A percentile compares a stretch with the other conserved stretches of the same genome.
phyloP scores from a whole-genome alignment of 2,113 vertebrate species.

The Erinaceus europaeus region DNA sequence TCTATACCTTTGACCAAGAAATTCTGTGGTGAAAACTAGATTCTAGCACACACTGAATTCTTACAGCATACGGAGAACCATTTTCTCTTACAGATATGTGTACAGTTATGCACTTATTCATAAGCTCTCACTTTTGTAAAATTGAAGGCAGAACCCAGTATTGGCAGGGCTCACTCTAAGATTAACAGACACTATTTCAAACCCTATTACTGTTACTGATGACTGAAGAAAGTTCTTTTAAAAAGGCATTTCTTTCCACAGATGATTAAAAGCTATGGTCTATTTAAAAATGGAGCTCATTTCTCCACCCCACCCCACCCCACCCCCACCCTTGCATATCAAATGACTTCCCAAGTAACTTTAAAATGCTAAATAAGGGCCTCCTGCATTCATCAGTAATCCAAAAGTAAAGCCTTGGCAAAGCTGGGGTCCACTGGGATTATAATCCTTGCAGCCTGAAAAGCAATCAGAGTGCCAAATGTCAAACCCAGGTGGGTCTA shows the following conservation, averaged over 20 bases:
- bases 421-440: background rate
- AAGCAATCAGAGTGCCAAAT: constrained; percentile 31
- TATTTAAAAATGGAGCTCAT: constrained; percentile 34
- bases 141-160: background rate
- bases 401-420: constrained; percentile 45
- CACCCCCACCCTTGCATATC: background rate
- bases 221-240: background rate
- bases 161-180: background rate
- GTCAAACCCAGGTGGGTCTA: constrained; percentile 36
- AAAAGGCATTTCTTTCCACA: constrained; percentile 8
- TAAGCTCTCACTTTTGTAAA: background rate
- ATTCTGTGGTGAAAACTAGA: background rate
- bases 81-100: background rate
- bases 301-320: no score
- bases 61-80: background rate
- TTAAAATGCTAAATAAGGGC: constrained; percentile 36
- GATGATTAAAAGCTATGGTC: background rate
- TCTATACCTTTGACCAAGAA: background rate
- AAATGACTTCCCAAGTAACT: constrained; percentile 17
- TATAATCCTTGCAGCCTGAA: background rate
- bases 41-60: background rate
- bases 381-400: constrained; percentile 46
- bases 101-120: background rate
- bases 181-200: background rate
- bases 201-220: background rate